A percentile compares a stretch with the other conserved stretches of the same genome.
Evolutionary conservation across 2,113 vertebrate species (phyloP).

Genomic region (Elachura formosa): DNA sequence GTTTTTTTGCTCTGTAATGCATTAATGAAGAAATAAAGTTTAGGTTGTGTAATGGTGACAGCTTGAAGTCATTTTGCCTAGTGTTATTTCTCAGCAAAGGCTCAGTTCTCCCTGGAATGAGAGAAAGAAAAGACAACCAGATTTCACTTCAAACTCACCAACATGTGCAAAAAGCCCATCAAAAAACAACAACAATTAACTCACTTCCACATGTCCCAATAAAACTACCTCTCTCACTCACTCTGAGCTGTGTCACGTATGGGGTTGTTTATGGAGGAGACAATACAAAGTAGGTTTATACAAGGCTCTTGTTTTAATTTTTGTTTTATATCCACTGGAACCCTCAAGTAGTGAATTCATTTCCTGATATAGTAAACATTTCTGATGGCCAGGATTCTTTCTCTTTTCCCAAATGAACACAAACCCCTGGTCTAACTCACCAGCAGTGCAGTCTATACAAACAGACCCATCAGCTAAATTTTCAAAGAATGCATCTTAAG

Average conservation of each 20-base stretch:
- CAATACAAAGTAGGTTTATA: conserved; percentile 53
- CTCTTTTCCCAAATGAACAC: conserved; percentile 60
- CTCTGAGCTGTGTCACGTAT: conserved; percentile 17
- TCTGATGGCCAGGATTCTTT: conserved; percentile 64
- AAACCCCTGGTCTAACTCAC: conserved; percentile 53
- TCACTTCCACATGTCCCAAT: background rate
- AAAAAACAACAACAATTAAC: conserved; percentile 28
- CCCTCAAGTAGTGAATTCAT: conserved; percentile 67
- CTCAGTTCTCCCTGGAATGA: conserved; percentile 54
- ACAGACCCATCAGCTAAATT: conserved; percentile 45
- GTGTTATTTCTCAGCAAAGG: conserved; percentile 67
- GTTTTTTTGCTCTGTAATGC: conserved; percentile 71
- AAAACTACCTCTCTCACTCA: conserved; percentile 44
- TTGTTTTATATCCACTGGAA: conserved; percentile 66
- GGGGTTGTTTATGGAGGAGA: conserved; percentile 47
- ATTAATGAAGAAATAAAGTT: conserved; percentile 74
- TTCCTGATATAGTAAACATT: conserved; percentile 70
- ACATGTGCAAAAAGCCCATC: conserved; percentile 52
- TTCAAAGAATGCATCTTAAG: conserved; percentile 50
- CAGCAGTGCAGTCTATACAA: conserved; percentile 43
- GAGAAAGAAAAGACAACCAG: conserved; percentile 45
- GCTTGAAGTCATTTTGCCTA: conserved; percentile 71
- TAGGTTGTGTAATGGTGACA: conserved; percentile 73
- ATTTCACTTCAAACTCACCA: conserved; percentile 50
- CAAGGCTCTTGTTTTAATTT: conserved; percentile 63